A percentile compares a stretch with the other conserved stretches of the same genome.
These are phyloP conservation scores for Drosophila tani DNA, from an alignment of 1,140 invertebrate species.

Conservation along the genomic window DNA sequence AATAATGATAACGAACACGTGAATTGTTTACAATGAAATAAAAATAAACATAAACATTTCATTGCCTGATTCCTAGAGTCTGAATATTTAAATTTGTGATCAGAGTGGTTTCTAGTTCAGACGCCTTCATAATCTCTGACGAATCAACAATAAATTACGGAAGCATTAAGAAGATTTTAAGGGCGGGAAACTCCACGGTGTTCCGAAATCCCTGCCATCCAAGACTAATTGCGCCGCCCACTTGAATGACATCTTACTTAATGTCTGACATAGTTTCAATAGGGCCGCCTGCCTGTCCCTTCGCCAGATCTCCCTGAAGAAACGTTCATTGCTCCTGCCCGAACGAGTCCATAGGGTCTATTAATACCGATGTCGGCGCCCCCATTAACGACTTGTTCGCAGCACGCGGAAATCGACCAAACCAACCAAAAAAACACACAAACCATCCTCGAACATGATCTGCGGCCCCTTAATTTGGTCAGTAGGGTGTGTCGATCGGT, in stretches of 20 bases:
- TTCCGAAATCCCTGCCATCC: conserved; percentile 39
- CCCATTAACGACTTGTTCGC: conserved; percentile 65
- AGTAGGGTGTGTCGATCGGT: conserved; percentile 22
- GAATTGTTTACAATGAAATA: conserved; percentile 18
- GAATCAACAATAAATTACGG: conserved; percentile 33
- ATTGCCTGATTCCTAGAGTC: background rate
- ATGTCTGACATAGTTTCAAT: conserved; percentile 73
- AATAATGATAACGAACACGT: conserved; percentile 1
- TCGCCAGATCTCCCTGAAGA: conserved; percentile 10
- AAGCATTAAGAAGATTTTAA: conserved; percentile 17
- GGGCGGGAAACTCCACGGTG: background rate
- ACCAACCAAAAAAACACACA: conserved; percentile 18
- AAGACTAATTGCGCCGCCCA: conserved; percentile 73
- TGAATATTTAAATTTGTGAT: background rate
- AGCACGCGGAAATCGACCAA: conserved; percentile 69
- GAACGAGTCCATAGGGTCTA: conserved; percentile 41
- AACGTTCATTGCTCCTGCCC: conserved; percentile 64
- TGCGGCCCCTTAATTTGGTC: conserved; percentile 25
- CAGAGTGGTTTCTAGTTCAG: conserved; percentile 2
- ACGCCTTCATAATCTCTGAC: conserved; percentile 16
- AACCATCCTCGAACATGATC: conserved; percentile 37
- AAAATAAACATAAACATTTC: conserved; percentile 26
- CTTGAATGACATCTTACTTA: conserved; percentile 80
- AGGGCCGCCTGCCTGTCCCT: conserved; percentile 6
- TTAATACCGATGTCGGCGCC: conserved; percentile 59